Evolutionary conservation across 1,140 invertebrate genomes (phyloP).

Genomic region (Berghia stephanieae): DNA sequence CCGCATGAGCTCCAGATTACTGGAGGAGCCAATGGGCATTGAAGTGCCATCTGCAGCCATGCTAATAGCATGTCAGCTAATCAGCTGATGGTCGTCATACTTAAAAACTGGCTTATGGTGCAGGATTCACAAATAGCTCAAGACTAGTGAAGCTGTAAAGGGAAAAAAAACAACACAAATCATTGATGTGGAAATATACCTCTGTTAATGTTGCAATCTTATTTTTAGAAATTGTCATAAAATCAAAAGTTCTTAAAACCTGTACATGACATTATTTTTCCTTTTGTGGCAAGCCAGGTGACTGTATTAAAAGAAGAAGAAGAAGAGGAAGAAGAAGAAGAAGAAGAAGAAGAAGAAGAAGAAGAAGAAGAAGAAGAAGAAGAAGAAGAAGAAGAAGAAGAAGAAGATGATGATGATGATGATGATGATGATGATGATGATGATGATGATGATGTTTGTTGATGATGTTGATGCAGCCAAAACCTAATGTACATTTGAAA

Average conservation of each 20-base stretch:
- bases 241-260: not conserved
- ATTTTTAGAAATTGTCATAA: not conserved
- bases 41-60: slow-evolving; percentile 28
- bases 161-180: not conserved
- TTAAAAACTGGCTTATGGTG: not conserved
- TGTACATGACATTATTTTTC: not conserved
- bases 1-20: slow-evolving; percentile 48
- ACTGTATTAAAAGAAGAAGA: not conserved
- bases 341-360: not conserved
- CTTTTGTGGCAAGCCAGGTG: not conserved
- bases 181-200: too few relatives aligned
- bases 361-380: not conserved
- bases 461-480: not conserved
- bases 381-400: not conserved
- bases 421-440: not conserved
- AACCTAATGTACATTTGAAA: not conserved
- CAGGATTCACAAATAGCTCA: not conserved
- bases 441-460: not conserved
- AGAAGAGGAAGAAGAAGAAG: not conserved
- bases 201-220: too few relatives aligned
- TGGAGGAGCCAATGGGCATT: slow-evolving; percentile 19
- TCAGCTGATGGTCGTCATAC: not conserved
- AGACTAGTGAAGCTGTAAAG: not conserved
- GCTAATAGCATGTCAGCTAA: not conserved
- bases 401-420: not conserved